Evolutionary conservation across 2,888 invertebrate genomes (phyloP).

Genomic region (Thalpophila matura): DNA sequence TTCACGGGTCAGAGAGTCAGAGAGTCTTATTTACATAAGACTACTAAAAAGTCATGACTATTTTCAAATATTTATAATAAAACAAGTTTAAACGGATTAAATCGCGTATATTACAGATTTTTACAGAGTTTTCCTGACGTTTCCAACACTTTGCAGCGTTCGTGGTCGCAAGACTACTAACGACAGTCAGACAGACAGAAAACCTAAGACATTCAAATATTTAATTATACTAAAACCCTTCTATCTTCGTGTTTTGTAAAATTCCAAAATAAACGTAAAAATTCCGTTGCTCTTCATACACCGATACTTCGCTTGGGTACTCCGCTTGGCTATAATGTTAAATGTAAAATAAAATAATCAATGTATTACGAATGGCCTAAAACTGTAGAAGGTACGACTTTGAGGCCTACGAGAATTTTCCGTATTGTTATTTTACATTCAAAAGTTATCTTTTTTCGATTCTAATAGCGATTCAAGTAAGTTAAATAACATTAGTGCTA

Average conservation of each 20-base stretch:
- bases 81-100: too few species aligned
- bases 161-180: too few species aligned
- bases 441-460: conserved; percentile 76
- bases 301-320: conserved; percentile 68
- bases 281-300: conserved; percentile 60
- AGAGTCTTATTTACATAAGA: too few species aligned
- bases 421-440: conserved; percentile 69
- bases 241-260: conserved; percentile 40
- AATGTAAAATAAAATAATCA: conserved; percentile 64
- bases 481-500: conserved; percentile 86
- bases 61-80: too few species aligned
- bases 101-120: too few species aligned
- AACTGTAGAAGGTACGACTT: conserved; percentile 59
- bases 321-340: conserved; percentile 74
- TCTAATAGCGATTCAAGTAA: conserved; percentile 86
- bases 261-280: conserved; percentile 39
- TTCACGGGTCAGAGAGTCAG: too few species aligned
- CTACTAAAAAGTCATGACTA: too few species aligned
- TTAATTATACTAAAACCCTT: neutral
- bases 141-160: too few species aligned
- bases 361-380: conserved; percentile 63
- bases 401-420: conserved; percentile 72
- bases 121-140: too few species aligned
- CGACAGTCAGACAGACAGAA: too few species aligned
- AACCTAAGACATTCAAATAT: too few species aligned